Percentiles rank a stretch among this genome's conserved stretches.
Evolutionary conservation across 2,797 vertebrate genomes (phyloP).

Genomic region (Brachyrhaphis roseni): DNA sequence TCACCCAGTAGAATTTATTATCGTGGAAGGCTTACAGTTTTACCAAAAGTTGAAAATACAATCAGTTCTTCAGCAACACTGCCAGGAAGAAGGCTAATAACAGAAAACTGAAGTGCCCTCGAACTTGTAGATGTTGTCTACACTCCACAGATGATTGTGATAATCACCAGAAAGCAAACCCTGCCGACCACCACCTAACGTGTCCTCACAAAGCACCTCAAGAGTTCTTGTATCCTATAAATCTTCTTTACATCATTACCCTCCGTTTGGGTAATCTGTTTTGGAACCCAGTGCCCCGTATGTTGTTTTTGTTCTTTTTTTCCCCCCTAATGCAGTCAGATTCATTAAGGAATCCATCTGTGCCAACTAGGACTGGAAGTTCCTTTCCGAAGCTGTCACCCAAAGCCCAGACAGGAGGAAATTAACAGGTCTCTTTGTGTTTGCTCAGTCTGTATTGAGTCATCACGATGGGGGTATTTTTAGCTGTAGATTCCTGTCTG

Average conservation of each 20-base stretch:
- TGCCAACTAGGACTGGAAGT: slow-evolving; percentile 29
- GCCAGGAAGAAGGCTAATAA: background rate
- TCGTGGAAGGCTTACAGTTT: background rate
- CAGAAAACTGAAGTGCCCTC: background rate
- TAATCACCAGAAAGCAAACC: background rate
- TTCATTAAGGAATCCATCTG: slow-evolving; percentile 49
- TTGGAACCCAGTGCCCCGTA: slow-evolving; percentile 25
- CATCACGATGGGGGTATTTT: slow-evolving; percentile 74
- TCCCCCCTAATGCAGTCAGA: background rate
- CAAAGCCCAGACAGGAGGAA: slow-evolving; percentile 53
- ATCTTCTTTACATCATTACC: slow-evolving; percentile 51
- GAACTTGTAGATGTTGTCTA: background rate
- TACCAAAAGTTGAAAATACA: background rate
- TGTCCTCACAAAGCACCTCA: background rate
- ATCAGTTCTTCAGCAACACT: background rate
- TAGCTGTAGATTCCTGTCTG: slow-evolving; percentile 67
- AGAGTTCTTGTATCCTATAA: slow-evolving; percentile 7
- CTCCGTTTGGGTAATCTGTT: slow-evolving; percentile 52
- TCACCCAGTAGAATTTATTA: no score
- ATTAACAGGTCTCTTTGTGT: slow-evolving; percentile 61
- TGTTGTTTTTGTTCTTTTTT: background rate
- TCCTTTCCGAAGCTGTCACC: slow-evolving; percentile 16
- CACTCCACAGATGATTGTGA: background rate
- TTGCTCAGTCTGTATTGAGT: slow-evolving; percentile 74
- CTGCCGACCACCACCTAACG: background rate